Percentiles rank a stretch among this genome's conserved stretches.
phyloP scores from a whole-genome alignment of 2,113 vertebrate species.

The Smithornis capensis region DNA sequence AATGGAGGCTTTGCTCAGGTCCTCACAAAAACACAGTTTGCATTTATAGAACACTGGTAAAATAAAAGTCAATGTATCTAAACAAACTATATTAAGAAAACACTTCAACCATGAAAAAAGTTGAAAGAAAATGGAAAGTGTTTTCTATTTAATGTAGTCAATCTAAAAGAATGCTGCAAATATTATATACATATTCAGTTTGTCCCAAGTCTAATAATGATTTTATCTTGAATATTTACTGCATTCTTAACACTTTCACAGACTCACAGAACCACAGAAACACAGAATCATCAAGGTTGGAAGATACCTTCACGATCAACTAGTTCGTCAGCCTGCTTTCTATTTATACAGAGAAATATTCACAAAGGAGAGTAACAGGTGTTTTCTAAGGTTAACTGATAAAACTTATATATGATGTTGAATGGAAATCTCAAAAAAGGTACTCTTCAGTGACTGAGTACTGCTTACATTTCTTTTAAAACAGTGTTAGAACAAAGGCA shows the following conservation, averaged over 20 bases:
- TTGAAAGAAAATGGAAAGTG: neutral
- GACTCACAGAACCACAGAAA: neutral
- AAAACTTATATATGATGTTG: neutral
- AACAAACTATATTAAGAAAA: neutral
- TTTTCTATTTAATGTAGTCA: neutral
- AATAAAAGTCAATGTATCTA: neutral
- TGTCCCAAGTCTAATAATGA: neutral
- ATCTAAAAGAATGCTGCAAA: neutral
- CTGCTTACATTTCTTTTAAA: neutral
- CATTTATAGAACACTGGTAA: neutral
- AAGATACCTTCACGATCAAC: neutral
- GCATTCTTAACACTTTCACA: neutral
- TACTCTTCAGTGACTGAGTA: neutral
- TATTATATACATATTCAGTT: neutral
- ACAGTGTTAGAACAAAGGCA: neutral
- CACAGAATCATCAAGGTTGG: neutral
- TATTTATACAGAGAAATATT: neutral
- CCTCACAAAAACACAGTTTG: neutral
- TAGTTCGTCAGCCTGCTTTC: neutral
- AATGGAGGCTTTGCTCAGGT: neutral
- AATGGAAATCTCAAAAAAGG: neutral
- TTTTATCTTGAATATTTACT: neutral
- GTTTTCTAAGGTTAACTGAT: neutral
- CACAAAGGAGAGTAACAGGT: neutral
- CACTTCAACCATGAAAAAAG: neutral